Percentiles rank a stretch among this genome's conserved stretches.
Evolutionary conservation across 64 coral and sea anemone species (phyloP).

Genomic region (Astreopora myriophthalma): DNA sequence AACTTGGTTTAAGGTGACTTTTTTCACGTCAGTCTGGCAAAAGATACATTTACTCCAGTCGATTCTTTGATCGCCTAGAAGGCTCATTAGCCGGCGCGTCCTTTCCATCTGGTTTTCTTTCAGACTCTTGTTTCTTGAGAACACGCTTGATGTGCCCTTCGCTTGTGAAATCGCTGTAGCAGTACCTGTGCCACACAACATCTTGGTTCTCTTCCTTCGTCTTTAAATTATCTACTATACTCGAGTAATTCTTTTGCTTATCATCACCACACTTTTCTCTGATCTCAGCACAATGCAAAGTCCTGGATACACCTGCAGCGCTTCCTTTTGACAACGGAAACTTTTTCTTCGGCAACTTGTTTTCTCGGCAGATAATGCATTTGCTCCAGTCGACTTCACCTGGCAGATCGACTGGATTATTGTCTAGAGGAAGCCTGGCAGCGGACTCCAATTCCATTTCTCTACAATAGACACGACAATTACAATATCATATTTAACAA

Average conservation of each 20-base stretch:
- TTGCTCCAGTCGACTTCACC: too few relatives aligned
- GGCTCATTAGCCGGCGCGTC: neutral
- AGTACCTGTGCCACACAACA: conserved; percentile 10
- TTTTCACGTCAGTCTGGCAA: neutral
- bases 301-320: neutral
- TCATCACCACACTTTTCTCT: neutral
- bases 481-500: neutral
- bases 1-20: conserved; percentile 4
- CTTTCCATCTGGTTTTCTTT: neutral
- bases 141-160: neutral
- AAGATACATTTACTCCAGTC: neutral
- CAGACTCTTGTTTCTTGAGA: conserved; percentile 18
- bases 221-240: conserved; percentile 9
- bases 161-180: conserved; percentile 20
- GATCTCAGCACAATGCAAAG: neutral
- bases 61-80: neutral
- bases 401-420: neutral
- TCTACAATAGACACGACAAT: neutral
- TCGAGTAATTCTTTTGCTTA: neutral
- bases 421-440: neutral
- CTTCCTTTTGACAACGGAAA: neutral
- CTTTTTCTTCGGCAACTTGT: neutral
- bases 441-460: neutral
- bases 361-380: too few relatives aligned
- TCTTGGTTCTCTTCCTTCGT: conserved; percentile 19